Conservation (phyloP, 2,888 invertebrate genomes). For the Acleris emargana region DNA sequence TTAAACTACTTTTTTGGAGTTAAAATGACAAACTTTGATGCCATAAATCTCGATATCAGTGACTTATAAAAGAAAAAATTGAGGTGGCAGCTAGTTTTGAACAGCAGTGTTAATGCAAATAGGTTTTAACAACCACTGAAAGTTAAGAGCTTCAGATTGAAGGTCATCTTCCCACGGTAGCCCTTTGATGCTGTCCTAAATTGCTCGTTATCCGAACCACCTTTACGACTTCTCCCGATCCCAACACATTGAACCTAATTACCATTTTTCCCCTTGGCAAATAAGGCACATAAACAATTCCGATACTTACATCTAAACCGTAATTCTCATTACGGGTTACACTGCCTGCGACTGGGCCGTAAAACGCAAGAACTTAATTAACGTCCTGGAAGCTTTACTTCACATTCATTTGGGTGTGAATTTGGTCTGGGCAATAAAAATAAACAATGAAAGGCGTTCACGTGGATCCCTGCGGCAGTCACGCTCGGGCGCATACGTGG, state of each 20-base stretch:
- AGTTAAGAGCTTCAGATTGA: no score
- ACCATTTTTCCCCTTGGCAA: conserved; percentile 27
- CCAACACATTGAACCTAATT: conserved; percentile 28
- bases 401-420: conserved; percentile 76
- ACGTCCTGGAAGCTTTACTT: conserved; percentile 61
- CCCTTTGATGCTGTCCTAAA: no score
- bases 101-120: no score
- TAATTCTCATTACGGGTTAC: conserved; percentile 61
- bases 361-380: conserved; percentile 79
- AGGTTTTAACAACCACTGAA: no score
- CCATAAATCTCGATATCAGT: no score
- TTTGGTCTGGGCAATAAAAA: conserved; percentile 70
- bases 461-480: conserved; percentile 50
- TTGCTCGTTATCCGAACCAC: no score
- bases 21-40: no score
- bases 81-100: no score
- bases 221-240: not conserved
- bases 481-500: conserved; percentile 38
- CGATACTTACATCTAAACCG: conserved; percentile 41
- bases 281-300: conserved; percentile 34
- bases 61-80: no score
- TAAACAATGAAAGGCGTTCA: conserved; percentile 68
- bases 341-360: conserved; percentile 58
- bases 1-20: no score
- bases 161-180: no score